Evolutionary conservation across 2,797 vertebrate species (phyloP).

Genomic region (Aplochiton taeniatus): DNA sequence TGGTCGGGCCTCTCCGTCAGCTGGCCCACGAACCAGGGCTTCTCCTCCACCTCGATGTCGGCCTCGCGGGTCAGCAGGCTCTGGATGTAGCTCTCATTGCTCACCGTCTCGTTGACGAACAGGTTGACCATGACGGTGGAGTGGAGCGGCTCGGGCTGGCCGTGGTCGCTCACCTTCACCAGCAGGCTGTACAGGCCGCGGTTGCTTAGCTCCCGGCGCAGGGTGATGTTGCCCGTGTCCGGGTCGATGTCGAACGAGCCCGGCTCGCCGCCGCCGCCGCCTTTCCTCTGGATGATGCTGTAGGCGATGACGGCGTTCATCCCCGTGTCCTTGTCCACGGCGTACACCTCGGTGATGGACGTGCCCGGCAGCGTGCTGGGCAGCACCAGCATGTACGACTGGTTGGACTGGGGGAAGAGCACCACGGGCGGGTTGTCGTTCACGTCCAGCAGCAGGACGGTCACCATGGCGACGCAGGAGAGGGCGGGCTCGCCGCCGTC

Average conservation of each 20-base stretch:
- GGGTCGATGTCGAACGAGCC: slow-evolving; percentile 94
- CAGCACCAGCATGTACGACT: slow-evolving; percentile 93
- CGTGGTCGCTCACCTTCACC: slow-evolving; percentile 96
- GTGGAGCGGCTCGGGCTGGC: slow-evolving; percentile 93
- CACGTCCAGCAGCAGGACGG: slow-evolving; percentile 92
- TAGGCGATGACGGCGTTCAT: slow-evolving; percentile 99
- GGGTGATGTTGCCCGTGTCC: slow-evolving; percentile 95
- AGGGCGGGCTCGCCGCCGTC: slow-evolving; percentile 92
- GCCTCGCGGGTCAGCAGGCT: slow-evolving; percentile 88
- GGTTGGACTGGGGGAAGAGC: slow-evolving; percentile 96
- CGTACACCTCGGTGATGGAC: slow-evolving; percentile 95
- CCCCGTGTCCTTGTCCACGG: slow-evolving; percentile 95
- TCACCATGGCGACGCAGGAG: slow-evolving; percentile 92
- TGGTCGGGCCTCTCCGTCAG: slow-evolving; percentile 80
- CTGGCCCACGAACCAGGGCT: slow-evolving; percentile 69
- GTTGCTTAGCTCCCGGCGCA: slow-evolving; percentile 89
- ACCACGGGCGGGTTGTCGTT: slow-evolving; percentile 97
- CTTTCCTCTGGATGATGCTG: slow-evolving; percentile 94
- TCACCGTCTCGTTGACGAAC: slow-evolving; percentile 97
- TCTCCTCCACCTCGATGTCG: slow-evolving; percentile 90
- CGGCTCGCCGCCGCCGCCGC: slow-evolving; percentile 74
- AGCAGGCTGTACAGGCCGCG: slow-evolving; percentile 93
- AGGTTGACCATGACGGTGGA: slow-evolving; percentile 95
- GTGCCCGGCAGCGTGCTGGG: slow-evolving; percentile 93
- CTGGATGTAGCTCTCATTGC: slow-evolving; percentile 96